Base-by-base conservation (phyloP, 2,797 vertebrate genomes). In the Poliocrania exsul region DNA sequence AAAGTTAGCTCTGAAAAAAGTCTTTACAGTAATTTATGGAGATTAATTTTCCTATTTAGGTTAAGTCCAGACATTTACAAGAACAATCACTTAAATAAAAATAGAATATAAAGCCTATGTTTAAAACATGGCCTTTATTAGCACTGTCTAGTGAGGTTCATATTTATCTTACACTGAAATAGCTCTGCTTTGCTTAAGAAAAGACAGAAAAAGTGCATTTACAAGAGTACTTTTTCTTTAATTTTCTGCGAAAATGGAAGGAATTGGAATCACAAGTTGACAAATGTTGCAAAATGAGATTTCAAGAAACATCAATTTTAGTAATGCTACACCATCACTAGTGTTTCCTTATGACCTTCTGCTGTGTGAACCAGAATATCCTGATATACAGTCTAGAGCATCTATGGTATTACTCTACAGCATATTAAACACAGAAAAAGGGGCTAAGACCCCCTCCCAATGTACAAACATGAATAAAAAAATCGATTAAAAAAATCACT, bases 91-190 rank as follows among this genome's bases (percentile, higher is more conserved):
- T 97, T 97, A 88, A 97, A 97, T 95, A 96, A 97, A 98, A 96
- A 97, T 98, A 98, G 96, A 93, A 95, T 96, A 94, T 96, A 97
- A 97, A 97, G 96, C 97, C 98, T 98, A 98, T 98, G 97, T 98
- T 99, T 98, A 98, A 99, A 99, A 98, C 98, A 97, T 96, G 95
- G 98, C 98, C 98, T 99, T 99, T 99, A 99, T 99, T 99, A 98
- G 98, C 98, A 97, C 99, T 98, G 97, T 96, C 40, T 42, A 42
- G 40, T 42, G 98, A 98, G 98, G 98, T 98, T 97, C 95, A 93
- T 98, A 97, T 97, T 98, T 98, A 98, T 98, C 98, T 98, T 98
- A 98, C 98, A 98, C 96, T 98, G 98, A 98, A 98, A 98, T 97
- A 98, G 97, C 98, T 98, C 98, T 98, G 98, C 98, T 98, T 98